Evolutionary conservation across 2,797 vertebrate genomes (phyloP).

Genomic region (Lophotriccus pileatus): DNA sequence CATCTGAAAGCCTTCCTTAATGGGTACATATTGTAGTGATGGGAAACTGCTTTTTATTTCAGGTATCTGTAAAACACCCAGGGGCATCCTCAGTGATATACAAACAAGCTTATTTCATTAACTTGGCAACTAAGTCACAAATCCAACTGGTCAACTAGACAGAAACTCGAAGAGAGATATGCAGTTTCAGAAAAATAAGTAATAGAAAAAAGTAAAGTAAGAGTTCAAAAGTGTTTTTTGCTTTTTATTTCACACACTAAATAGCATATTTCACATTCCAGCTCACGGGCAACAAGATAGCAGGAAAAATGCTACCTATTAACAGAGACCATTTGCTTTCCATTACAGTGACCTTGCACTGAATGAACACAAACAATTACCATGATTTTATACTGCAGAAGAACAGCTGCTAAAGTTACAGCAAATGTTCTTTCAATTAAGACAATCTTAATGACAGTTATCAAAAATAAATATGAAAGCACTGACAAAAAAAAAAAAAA

Average conservation of each 20-base stretch:
- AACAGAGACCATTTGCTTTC: conserved; percentile 52
- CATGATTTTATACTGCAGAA: conserved; percentile 10
- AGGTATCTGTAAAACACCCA: neutral
- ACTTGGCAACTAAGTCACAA: neutral
- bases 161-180: neutral
- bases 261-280: neutral
- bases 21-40: neutral
- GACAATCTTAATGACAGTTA: conserved; percentile 51
- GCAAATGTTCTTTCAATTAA: conserved; percentile 69
- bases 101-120: neutral
- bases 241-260: neutral
- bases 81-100: neutral
- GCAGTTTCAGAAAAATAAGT: neutral
- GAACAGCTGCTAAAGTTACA: conserved; percentile 68
- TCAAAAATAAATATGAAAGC: conserved; percentile 38
- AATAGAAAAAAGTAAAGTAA: neutral
- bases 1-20: neutral
- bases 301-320: conserved; percentile 32
- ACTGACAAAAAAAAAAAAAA: neutral
- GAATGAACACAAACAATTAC: conserved; percentile 51
- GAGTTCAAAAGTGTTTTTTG: neutral
- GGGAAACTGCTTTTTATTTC: neutral
- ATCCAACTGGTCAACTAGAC: neutral
- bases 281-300: neutral
- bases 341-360: conserved; percentile 33